Percentiles rank a stretch among this genome's conserved stretches.
Evolutionary conservation across 2,888 invertebrate species (phyloP).

Genomic region (Eristalis pertinax): DNA sequence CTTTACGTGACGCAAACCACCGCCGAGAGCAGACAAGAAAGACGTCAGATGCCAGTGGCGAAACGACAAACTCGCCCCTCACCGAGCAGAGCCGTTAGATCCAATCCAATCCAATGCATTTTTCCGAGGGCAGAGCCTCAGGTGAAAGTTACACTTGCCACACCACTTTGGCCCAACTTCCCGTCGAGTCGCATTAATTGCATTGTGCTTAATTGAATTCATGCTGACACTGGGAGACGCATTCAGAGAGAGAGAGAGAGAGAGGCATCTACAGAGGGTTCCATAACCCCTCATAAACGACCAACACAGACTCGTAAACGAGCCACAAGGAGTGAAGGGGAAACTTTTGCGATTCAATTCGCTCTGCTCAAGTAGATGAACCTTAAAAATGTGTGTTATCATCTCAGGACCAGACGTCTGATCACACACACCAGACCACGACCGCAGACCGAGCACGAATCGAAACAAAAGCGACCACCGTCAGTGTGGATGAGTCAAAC

Average conservation of each 20-base stretch:
- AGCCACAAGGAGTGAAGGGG: neutral
- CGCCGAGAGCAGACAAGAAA: too few relatives aligned
- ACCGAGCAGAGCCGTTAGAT: too few relatives aligned
- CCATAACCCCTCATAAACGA: neutral
- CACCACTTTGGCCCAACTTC: neutral
- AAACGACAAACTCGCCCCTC: too few relatives aligned
- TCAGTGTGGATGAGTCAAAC: neutral
- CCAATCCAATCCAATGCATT: too few relatives aligned
- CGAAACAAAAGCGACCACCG: neutral
- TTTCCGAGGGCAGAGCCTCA: too few relatives aligned
- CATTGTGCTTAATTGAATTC: neutral
- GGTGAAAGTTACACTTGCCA: too few relatives aligned
- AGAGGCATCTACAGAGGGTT: neutral
- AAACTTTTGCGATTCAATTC: neutral
- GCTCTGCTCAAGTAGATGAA: neutral
- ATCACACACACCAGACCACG: neutral
- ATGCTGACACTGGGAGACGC: neutral
- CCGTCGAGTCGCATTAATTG: neutral
- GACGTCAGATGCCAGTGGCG: too few relatives aligned
- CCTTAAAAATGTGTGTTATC: conserved; percentile 3
- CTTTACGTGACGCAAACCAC: too few relatives aligned
- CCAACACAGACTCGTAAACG: neutral
- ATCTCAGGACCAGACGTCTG: conserved; percentile 5
- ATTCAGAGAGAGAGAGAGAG: neutral
- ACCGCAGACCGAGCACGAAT: neutral